Evolutionary conservation across 2,113 vertebrate species (phyloP), one percentile per base, ranked within the genome.

Genomic region (Lynx canadensis): DNA sequence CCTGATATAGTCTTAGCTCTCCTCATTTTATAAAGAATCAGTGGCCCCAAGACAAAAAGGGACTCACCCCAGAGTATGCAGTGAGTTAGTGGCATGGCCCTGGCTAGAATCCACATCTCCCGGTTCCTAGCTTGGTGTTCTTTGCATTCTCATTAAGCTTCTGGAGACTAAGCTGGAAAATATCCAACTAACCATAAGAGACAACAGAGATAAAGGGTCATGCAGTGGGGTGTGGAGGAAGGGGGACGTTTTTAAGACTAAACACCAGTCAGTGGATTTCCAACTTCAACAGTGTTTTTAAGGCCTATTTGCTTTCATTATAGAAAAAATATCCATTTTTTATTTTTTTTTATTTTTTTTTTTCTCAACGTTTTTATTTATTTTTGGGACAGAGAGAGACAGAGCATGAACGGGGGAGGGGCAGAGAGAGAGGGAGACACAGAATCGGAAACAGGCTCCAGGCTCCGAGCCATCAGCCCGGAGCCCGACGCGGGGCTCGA

Each of bases 291-390:
- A 52, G 27, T 36, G 95, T 96, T 96, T 90, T 89, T 50, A 89
- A 79, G 12, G 16, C 57, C 8, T 45, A 33, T 60, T 83, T 97
- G 15, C 89, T 95, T 93, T 80, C 21, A 8, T 91, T 91, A 71
- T 36, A 91, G n/a, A 86, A 94, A 93, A 63, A 84, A 90, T 63
- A 78, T 19, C 69, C n/a, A n/a, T n/a, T n/a, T n/a, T n/a, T n/a
- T n/a, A n/a, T 38, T 38, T 38, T 38, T 38, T 38, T 38, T 38
- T 38, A 38, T 4, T 38, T 38, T 38, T 38, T 38, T 38, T 38
- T 38, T n/a, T n/a, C n/a, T 38, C 38, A 38, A 38, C 1, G 38
- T n/a, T n/a, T 38, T 38, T 38, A 38, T 38, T 38, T 38, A 38
- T 38, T 38, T 38, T 38, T 38, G 38, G 38, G 38, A 38, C 38